Conservation (phyloP, 2,113 vertebrate species). For the Indicator indicator region DNA sequence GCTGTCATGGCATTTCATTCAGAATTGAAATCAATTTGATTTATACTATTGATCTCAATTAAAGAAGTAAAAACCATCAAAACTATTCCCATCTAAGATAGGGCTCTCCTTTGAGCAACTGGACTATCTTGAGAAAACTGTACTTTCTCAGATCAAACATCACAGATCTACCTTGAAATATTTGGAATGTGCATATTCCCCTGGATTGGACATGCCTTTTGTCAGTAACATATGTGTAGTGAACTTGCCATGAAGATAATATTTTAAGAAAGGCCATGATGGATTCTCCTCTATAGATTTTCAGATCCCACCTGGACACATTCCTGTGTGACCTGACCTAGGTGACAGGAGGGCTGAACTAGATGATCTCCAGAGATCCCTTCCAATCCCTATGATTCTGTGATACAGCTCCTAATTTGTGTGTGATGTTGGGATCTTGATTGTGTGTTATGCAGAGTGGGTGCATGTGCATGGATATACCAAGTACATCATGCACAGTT, state of each 20-base stretch:
- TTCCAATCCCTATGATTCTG: no score
- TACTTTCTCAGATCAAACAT: neutral
- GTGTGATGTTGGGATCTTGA: neutral
- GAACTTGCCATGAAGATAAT: neutral
- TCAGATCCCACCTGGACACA: no score
- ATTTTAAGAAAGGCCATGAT: neutral
- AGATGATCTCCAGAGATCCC: no score
- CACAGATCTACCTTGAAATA: neutral
- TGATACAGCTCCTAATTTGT: neutral
- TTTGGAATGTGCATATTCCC: neutral
- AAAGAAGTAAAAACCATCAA: neutral
- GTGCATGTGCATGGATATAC: fast-evolving
- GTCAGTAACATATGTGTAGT: neutral
- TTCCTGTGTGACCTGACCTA: no score
- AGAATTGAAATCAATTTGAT: neutral
- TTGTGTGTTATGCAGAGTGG: neutral
- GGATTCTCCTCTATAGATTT: no score
- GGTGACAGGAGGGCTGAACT: no score
- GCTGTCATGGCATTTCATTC: neutral
- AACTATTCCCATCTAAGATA: neutral
- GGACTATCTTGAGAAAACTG: neutral
- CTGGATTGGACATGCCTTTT: neutral
- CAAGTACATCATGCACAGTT: fast-evolving
- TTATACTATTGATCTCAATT: neutral
- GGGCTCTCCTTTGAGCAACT: neutral